Percentiles rank a stretch among this genome's conserved stretches.
phyloP scores from a whole-genome alignment of 2,888 invertebrate genomes.

The Diplazon laetatorius region DNA sequence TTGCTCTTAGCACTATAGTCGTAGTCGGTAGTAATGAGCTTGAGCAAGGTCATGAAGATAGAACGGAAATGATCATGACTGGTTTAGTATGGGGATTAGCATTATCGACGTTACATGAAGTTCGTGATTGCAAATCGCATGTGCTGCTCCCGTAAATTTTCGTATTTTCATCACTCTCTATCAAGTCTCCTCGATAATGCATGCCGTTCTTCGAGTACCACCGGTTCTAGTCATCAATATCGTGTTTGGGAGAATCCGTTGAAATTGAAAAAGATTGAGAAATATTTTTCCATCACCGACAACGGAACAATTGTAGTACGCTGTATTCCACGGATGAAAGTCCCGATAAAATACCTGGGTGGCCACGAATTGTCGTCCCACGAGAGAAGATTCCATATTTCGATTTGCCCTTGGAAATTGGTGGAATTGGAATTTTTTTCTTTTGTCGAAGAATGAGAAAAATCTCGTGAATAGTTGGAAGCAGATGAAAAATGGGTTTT shows the following conservation, averaged over 20 bases:
- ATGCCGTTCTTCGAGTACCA: background rate
- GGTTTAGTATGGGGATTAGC: no score
- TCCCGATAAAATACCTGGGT: conserved; percentile 19
- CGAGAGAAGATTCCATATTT: background rate
- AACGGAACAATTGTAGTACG: conserved; percentile 33
- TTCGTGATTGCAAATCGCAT: no score
- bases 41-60: no score
- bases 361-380: conserved; percentile 11
- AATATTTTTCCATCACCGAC: conserved; percentile 45
- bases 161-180: no score
- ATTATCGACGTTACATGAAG: no score
- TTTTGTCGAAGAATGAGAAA: conserved; percentile 3
- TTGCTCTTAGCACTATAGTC: no score
- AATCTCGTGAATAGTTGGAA: background rate
- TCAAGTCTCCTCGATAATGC: background rate
- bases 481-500: conserved; percentile 3
- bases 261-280: conserved; percentile 31
- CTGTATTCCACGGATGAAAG: background rate
- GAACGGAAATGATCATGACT: no score
- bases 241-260: background rate
- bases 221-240: background rate
- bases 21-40: no score
- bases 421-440: conserved; percentile 26
- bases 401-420: conserved; percentile 33
- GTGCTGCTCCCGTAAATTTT: no score